Conservation (phyloP, 2,113 vertebrate genomes). For the Carassius auratus region DNA sequence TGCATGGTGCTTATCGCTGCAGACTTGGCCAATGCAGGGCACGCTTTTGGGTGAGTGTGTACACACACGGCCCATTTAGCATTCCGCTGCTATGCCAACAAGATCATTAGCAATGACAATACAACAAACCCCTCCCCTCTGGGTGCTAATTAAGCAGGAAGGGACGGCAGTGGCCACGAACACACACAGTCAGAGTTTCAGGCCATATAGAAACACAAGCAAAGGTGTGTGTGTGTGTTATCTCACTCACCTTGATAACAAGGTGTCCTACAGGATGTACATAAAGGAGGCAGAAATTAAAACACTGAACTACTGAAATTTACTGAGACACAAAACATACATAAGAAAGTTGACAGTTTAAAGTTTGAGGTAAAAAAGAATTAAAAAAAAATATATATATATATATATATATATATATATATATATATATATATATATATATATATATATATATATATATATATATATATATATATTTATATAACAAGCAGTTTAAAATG, state of each 20-base stretch:
- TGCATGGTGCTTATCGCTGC: constrained; percentile 63
- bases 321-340: too few relatives aligned
- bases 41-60: constrained; percentile 56
- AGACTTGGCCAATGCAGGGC: constrained; percentile 66
- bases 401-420: too few relatives aligned
- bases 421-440: too few relatives aligned
- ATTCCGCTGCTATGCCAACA: constrained; percentile 78
- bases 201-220: constrained; percentile 9
- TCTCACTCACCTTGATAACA: neutral
- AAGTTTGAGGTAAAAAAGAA: too few relatives aligned
- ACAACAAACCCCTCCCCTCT: constrained; percentile 73
- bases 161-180: constrained; percentile 48
- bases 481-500: neutral
- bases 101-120: constrained; percentile 75
- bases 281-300: too few relatives aligned
- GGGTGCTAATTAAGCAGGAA: constrained; percentile 71
- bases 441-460: too few relatives aligned
- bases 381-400: too few relatives aligned
- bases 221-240: constrained; percentile 10
- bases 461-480: too few relatives aligned
- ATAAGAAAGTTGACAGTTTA: too few relatives aligned
- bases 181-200: neutral
- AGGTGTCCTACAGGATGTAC: neutral
- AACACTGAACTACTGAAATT: too few relatives aligned
- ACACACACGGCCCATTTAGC: constrained; percentile 74